Evolutionary conservation across 2,888 invertebrate species (phyloP).

Genomic region (Phlogophora meticulosa): DNA sequence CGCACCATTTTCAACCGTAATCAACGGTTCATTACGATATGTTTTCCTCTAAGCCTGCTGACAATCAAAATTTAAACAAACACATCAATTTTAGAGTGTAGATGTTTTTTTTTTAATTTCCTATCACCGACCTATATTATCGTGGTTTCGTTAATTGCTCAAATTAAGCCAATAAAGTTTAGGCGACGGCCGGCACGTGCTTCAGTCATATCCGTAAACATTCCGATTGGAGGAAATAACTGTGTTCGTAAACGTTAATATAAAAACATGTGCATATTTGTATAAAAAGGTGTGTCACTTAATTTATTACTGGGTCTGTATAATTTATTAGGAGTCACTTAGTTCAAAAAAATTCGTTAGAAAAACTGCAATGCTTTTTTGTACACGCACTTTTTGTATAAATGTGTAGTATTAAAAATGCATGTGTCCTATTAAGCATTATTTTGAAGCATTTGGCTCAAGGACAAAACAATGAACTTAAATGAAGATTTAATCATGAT

Average conservation of each 20-base stretch:
- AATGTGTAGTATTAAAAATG: slow-evolving; percentile 3
- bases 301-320: slow-evolving; percentile 6
- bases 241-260: slow-evolving; percentile 21
- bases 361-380: background rate
- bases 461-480: slow-evolving; percentile 19
- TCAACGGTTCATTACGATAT: slow-evolving; percentile 16
- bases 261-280: slow-evolving; percentile 18
- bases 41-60: slow-evolving; percentile 29
- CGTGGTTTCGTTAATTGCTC: slow-evolving; percentile 65
- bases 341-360: background rate
- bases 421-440: background rate
- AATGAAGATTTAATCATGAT: slow-evolving; percentile 27
- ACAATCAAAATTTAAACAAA: slow-evolving; percentile 57
- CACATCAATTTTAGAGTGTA: slow-evolving; percentile 58
- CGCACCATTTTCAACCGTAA: slow-evolving; percentile 65
- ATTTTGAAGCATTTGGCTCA: slow-evolving; percentile 17
- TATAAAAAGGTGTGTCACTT: slow-evolving; percentile 7
- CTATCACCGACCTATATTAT: slow-evolving; percentile 56
- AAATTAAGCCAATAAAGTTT: slow-evolving; percentile 63
- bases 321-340: background rate
- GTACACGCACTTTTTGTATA: background rate
- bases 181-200: slow-evolving; percentile 63
- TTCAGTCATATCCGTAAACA: slow-evolving; percentile 43
- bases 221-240: slow-evolving; percentile 50
- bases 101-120: slow-evolving; percentile 51